Evolutionary conservation across 1,140 invertebrate genomes (phyloP).

Genomic region (Homalodisca vitripennis): DNA sequence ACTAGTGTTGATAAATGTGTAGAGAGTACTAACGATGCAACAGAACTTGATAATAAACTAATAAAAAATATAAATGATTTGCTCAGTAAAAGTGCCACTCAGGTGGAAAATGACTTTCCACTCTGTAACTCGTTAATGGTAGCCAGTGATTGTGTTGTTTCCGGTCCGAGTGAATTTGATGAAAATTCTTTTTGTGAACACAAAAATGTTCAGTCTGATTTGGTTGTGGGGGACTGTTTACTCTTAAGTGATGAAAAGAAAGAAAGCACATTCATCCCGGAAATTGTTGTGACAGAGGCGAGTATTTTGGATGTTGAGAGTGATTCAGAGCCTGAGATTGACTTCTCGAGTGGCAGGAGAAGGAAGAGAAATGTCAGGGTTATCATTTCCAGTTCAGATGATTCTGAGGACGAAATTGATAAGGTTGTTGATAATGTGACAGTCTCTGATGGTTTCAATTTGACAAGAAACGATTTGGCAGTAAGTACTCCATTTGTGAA

Average conservation of each 20-base stretch:
- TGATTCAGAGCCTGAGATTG: constrained; percentile 23
- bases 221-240: neutral
- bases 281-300: constrained; percentile 39
- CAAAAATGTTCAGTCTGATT: too few relatives aligned
- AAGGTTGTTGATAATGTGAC: neutral
- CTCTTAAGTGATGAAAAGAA: neutral
- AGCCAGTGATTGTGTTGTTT: neutral
- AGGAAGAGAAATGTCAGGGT: constrained; percentile 23
- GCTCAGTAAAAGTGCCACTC: neutral
- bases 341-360: neutral
- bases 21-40: neutral
- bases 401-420: neutral
- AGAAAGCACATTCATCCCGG: constrained; percentile 31
- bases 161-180: neutral
- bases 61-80: too few relatives aligned
- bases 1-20: neutral
- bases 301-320: constrained; percentile 25
- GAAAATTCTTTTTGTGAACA: too few relatives aligned
- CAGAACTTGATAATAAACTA: too few relatives aligned
- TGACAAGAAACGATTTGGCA: neutral
- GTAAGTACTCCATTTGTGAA: neutral
- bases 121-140: neutral
- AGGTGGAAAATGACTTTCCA: neutral
- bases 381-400: constrained; percentile 7
- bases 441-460: neutral